Evolutionary conservation across 2,888 invertebrate species (phyloP), one percentile per base, ranked within the genome.

Genomic region (Ochropleura plecta): DNA sequence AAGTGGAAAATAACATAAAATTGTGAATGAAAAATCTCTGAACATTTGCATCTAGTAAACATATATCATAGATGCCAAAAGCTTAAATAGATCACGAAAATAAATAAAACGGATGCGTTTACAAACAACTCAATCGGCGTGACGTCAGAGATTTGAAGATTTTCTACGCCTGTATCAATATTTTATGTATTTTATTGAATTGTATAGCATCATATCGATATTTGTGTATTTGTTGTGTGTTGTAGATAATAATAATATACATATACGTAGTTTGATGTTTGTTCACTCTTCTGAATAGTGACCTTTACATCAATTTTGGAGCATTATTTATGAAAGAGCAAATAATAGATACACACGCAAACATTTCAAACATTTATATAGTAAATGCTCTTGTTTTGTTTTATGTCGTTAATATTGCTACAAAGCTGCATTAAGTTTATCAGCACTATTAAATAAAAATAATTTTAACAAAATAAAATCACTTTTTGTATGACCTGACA

Each of bases 81-180:
- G 30, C 14, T n/a, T n/a, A 46, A 74, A 75, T 46, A 59, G 12
- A 79, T 57, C 57, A 6, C 30, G 30, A 66, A 51, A 70, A 80
- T 66, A 79, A 79, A 79, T 75, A 64, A 30, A 74, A 10, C 48
- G 40, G 8, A 40, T 80, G 16, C 53, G 55, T 60, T 60, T 75
- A 75, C 69, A 62, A 75, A 75, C 69, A 69, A 65, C 59, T 69
- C 20, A n/a, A 69, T 80, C 18, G 30, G 30, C 12, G 64, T 79
- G 79, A 80, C 79, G 80, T 79, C 80, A 79, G 59, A 46, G 44
- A n/a, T 74, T 64, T 48, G 6, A 5, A 68, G 55, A 79, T 66
- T 68, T 48, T 67, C 18, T 42, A 59, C 18, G 63, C 16, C 16
- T 78, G 67, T 57, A 60, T n/a, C 68, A 69, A 74, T 75, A 69